Evolutionary conservation across 2,888 invertebrate species (phyloP), one percentile per base, ranked within the genome.

Genomic region (Hemaris fuciformis): DNA sequence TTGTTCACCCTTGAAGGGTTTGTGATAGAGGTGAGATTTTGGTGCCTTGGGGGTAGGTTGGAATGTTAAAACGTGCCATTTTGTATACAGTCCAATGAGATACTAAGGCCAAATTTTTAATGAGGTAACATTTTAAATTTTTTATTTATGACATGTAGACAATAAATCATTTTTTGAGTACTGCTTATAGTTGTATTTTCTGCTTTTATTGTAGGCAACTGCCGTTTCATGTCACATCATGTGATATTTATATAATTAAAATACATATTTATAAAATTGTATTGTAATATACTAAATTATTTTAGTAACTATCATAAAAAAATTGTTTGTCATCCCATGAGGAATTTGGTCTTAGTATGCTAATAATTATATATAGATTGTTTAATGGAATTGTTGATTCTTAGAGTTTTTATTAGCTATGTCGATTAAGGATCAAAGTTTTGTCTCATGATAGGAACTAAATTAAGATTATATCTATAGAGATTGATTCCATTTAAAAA

Each of bases 11-110:
- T 48, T 15, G 8, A 15, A 48, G 48, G 48, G 48, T 48, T n/a
- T 48, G 48, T 48, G 48, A 48, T 48, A 48, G 48, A n/a, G 48
- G 3, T 18, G 25, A 25, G 27, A 27, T 25, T 22, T 23, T 2
- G 46, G 48, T 48, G 48, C 48, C 48, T 48, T 48, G 48, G 48
- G 48, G 48, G 15, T 46, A 46, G 45, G 13, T 48, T 25, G 48
- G 15, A 27, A 25, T n/a, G 46, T 23, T 45, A 10, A 13, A 2
- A 3, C 3, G 48, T 48, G 48, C 48, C 48, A 48, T 48, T 48
- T 48, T 46, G 25, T 46, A 46, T 7, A 4, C 13, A 15, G 25
- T 7, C 48, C 7, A 3, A 25, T 48, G 6, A 27, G 6, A 27
- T 25, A 15, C 27, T n/a, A 25, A 25, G 25, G 27, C 48, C 27